Conservation (phyloP, 2,888 invertebrate species). For the Xanthorhoe spadicearia region DNA sequence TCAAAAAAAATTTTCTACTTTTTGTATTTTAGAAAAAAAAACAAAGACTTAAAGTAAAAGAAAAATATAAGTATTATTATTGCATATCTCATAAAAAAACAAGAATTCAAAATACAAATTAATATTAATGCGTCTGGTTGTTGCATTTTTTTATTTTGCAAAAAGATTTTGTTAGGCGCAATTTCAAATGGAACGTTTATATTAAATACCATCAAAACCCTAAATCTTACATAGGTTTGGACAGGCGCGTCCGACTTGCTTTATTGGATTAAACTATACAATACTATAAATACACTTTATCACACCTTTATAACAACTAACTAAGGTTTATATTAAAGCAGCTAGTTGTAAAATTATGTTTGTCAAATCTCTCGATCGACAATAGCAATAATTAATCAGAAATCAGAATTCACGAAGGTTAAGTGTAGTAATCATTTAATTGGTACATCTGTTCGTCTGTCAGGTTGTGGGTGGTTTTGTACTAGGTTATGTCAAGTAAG, state of each 20-base stretch:
- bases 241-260: slow-evolving; percentile 29
- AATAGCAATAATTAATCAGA: slow-evolving; percentile 73
- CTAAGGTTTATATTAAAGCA: background rate
- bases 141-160: no score
- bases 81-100: no score
- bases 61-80: no score
- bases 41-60: no score
- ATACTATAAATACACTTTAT: background rate
- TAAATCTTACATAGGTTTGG: slow-evolving; percentile 26
- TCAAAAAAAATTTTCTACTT: no score
- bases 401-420: slow-evolving; percentile 50
- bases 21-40: no score
- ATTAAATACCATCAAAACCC: slow-evolving; percentile 15
- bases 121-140: no score
- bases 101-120: no score
- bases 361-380: slow-evolving; percentile 53
- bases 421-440: slow-evolving; percentile 36
- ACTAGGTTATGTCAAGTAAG: slow-evolving; percentile 23
- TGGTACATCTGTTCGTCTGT: slow-evolving; percentile 36
- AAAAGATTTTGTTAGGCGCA: no score
- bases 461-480: slow-evolving; percentile 34
- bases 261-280: slow-evolving; percentile 35
- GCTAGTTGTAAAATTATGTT: slow-evolving; percentile 1
- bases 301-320: background rate
- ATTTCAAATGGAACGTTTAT: background rate